These are phyloP conservation scores for Zaprionus capensis DNA, from an alignment of 1,140 invertebrate species.

Conservation along the genomic window DNA sequence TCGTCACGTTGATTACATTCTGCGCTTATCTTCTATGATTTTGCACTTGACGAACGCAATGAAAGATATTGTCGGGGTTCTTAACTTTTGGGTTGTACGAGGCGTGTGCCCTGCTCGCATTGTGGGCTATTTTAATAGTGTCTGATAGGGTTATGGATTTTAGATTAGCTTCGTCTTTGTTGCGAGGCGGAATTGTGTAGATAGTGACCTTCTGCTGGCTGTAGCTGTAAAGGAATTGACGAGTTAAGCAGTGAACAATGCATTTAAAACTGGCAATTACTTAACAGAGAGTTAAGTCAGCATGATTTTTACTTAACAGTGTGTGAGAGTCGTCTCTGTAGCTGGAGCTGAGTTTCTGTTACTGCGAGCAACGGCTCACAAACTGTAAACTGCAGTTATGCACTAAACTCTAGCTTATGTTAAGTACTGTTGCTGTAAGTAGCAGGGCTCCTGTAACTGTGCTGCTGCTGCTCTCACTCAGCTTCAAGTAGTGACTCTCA, in stretches of 20 bases:
- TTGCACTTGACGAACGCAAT: neutral
- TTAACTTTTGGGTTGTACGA: neutral
- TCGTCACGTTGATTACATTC: neutral
- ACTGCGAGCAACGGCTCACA: neutral
- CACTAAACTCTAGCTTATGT: neutral
- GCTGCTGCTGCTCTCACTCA: no score
- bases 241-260: neutral
- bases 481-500: neutral
- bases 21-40: constrained; percentile 5
- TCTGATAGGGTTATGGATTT: no score
- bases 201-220: neutral
- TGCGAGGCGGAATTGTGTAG: neutral
- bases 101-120: neutral
- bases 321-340: neutral
- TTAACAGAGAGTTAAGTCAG: neutral
- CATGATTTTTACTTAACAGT: neutral
- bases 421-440: neutral
- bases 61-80: neutral
- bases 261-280: constrained; percentile 1
- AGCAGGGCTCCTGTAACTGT: neutral
- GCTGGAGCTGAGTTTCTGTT: neutral
- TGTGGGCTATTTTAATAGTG: no score
- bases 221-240: neutral
- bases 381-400: neutral
- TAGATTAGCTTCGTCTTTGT: neutral